A percentile compares a stretch with the other conserved stretches of the same genome.
phyloP scores from a whole-genome alignment of 2,113 vertebrate genomes.

The Pyxicephalus adspersus region DNA sequence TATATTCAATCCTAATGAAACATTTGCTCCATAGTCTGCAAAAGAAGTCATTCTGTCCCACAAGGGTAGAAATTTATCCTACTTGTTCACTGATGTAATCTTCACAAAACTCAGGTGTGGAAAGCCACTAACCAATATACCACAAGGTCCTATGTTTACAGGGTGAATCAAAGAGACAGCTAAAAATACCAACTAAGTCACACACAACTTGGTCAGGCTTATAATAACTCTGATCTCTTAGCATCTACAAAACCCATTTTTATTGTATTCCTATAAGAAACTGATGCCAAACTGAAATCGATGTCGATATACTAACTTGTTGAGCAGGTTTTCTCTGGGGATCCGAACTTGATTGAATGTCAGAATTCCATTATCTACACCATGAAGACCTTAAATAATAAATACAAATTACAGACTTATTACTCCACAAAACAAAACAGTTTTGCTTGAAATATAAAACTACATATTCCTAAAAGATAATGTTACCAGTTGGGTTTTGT shows the following conservation, averaged over 20 bases:
- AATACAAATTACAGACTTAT: neutral
- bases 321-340: constrained; percentile 69
- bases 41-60: too few species aligned
- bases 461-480: too few species aligned
- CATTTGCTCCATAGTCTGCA: too few species aligned
- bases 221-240: neutral
- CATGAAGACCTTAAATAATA: constrained; percentile 64
- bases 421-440: too few species aligned
- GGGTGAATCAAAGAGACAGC: neutral
- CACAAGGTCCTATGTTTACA: neutral
- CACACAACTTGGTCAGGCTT: neutral
- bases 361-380: constrained; percentile 72
- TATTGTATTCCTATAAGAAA: neutral
- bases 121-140: too few species aligned
- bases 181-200: neutral
- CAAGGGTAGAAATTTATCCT: too few species aligned
- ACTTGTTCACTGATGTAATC: too few species aligned
- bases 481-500: too few species aligned
- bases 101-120: too few species aligned
- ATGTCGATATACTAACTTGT: constrained; percentile 63
- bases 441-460: too few species aligned
- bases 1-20: too few species aligned
- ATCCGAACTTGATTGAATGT: constrained; percentile 68
- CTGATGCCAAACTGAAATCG: neutral
- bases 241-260: neutral